Evolutionary conservation across 2,797 vertebrate species (phyloP).

Genomic region (Aplochiton taeniatus): DNA sequence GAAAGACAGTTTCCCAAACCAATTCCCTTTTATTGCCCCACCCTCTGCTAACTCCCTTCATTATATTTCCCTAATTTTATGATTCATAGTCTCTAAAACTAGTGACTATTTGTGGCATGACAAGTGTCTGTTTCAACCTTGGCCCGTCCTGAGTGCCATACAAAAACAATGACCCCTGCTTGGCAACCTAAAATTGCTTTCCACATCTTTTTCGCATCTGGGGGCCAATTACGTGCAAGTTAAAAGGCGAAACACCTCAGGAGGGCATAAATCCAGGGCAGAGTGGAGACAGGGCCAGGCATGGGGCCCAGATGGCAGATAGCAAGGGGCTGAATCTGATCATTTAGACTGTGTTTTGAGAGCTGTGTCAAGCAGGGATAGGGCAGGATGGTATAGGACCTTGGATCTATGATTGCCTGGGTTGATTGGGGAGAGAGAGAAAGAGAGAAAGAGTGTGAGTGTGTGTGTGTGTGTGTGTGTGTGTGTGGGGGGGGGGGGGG

Average conservation of each 20-base stretch:
- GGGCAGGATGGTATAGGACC: constrained; percentile 46
- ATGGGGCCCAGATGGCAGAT: constrained; percentile 88
- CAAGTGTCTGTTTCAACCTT: constrained; percentile 43
- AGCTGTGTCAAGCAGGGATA: constrained; percentile 21
- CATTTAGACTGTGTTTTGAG: constrained; percentile 27
- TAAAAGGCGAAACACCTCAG: constrained; percentile 91
- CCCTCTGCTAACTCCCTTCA: too few relatives aligned
- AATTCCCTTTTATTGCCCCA: too few relatives aligned
- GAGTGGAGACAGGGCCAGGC: constrained; percentile 72
- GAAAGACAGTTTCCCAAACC: too few relatives aligned
- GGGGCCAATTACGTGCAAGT: constrained; percentile 88
- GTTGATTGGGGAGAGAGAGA: constrained; percentile 59
- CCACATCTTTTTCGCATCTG: constrained; percentile 94
- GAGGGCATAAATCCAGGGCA: constrained; percentile 87
- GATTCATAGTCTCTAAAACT: background rate
- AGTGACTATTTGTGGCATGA: constrained; percentile 15
- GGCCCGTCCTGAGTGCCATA: constrained; percentile 35
- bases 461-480: too few relatives aligned
- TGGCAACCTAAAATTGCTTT: constrained; percentile 76
- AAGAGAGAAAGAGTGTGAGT: too few relatives aligned
- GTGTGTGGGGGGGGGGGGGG: constrained; percentile 28
- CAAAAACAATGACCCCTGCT: constrained; percentile 71
- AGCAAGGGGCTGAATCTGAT: constrained; percentile 50
- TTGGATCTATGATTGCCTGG: constrained; percentile 60
- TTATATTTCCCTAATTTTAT: too few relatives aligned